Conservation (phyloP, 2,888 invertebrate genomes). For the Quadroppia sp. region DNA sequence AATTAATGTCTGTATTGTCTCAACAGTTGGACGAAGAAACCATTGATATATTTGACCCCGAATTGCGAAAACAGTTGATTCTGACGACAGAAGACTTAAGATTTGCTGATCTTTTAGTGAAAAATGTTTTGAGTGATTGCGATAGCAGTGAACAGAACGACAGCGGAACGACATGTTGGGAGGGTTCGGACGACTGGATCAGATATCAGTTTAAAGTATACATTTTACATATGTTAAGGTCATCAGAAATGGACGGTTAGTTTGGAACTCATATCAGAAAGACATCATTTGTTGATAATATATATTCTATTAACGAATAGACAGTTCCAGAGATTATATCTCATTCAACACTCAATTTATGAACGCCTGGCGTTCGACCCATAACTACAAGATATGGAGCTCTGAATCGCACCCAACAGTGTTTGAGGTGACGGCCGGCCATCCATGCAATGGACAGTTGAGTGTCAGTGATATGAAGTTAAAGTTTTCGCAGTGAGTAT, state of each 20-base stretch:
- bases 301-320: too few relatives aligned
- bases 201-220: conserved; percentile 87
- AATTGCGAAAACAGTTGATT: conserved; percentile 74
- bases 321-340: conserved; percentile 66
- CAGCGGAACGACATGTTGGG: conserved; percentile 68
- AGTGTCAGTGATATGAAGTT: conserved; percentile 92
- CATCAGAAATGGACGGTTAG: conserved; percentile 68
- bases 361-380: conserved; percentile 75
- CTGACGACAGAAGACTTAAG: conserved; percentile 90
- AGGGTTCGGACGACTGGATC: conserved; percentile 96
- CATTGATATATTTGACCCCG: conserved; percentile 75
- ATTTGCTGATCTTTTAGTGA: conserved; percentile 88
- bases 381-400: conserved; percentile 82
- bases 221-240: conserved; percentile 71
- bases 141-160: conserved; percentile 60
- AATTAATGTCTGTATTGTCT: not conserved
- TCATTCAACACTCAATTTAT: conserved; percentile 83
- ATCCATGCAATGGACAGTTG: conserved; percentile 90
- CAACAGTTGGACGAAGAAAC: conserved; percentile 68
- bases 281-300: too few relatives aligned
- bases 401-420: conserved; percentile 62
- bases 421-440: conserved; percentile 65
- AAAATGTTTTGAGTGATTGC: conserved; percentile 61
- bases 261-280: too few relatives aligned
- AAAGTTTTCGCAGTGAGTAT: conserved; percentile 60